These are phyloP conservation scores for Intellagama lesueurii DNA, from an alignment of 2,797 vertebrate species.

Conservation along the genomic window DNA sequence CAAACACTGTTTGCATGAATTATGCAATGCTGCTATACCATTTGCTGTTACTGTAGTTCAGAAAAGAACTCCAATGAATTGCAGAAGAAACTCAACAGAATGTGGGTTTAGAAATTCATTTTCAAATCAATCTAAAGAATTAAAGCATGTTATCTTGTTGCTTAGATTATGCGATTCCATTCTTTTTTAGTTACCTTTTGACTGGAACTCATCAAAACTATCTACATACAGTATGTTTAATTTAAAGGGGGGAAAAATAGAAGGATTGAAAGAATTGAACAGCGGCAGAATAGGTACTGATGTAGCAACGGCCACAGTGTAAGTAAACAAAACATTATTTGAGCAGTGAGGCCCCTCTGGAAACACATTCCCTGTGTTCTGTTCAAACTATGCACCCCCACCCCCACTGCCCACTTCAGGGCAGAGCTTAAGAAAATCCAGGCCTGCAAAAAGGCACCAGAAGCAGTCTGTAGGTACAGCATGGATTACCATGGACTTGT, in stretches of 20 bases:
- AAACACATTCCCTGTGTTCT: neutral
- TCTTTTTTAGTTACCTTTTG: neutral
- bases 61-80: neutral
- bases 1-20: neutral
- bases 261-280: slow-evolving; percentile 17
- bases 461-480: neutral
- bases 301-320: neutral
- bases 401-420: neutral
- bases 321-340: neutral
- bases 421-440: neutral
- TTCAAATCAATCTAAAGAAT: neutral
- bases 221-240: slow-evolving; percentile 12
- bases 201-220: neutral
- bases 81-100: neutral
- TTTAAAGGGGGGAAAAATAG: neutral
- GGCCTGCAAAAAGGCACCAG: neutral
- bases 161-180: neutral
- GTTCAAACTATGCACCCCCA: neutral
- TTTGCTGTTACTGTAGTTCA: neutral
- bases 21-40: neutral
- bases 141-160: neutral
- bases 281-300: slow-evolving; percentile 16
- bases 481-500: neutral
- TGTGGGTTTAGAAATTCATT: neutral
- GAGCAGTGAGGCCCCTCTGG: slow-evolving; percentile 1